These are phyloP conservation scores for Styela clava DNA, from an alignment of 23 tunicate species.

Conservation along the genomic window DNA sequence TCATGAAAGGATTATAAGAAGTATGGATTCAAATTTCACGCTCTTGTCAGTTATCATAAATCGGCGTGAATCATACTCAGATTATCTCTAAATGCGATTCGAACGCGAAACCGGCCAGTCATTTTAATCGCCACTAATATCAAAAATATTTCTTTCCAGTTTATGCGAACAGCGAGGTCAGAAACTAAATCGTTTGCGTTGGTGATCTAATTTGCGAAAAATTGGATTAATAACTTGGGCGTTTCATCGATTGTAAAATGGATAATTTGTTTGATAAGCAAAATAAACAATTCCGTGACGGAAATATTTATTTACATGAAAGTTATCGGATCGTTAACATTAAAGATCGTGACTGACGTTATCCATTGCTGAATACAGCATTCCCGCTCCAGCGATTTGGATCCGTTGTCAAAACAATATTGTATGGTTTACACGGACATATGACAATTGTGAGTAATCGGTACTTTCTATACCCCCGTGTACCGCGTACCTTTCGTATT, in stretches of 20 bases:
- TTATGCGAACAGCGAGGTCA: not conserved
- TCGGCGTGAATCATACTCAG: not conserved
- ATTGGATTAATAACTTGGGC: not conserved
- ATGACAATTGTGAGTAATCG: too few species aligned
- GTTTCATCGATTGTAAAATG: not conserved
- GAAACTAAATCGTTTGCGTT: not conserved
- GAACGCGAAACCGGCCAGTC: not conserved
- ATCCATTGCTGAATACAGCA: not conserved
- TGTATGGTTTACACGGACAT: too few species aligned
- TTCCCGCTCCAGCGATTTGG: not conserved
- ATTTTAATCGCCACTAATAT: not conserved
- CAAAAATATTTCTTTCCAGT: not conserved
- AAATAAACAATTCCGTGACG: not conserved
- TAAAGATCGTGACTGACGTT: not conserved
- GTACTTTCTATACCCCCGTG: too few species aligned
- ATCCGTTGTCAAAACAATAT: too few species aligned
- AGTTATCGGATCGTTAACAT: not conserved
- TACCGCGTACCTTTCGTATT: too few species aligned
- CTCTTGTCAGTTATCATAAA: not conserved
- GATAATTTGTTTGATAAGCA: not conserved
- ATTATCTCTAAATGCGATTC: not conserved
- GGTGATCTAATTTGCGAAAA: not conserved
- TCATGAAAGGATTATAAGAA: too few species aligned
- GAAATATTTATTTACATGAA: not conserved
- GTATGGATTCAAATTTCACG: not conserved